phyloP scores from a whole-genome alignment of 2,797 vertebrate species.

The Menidia menidia region DNA sequence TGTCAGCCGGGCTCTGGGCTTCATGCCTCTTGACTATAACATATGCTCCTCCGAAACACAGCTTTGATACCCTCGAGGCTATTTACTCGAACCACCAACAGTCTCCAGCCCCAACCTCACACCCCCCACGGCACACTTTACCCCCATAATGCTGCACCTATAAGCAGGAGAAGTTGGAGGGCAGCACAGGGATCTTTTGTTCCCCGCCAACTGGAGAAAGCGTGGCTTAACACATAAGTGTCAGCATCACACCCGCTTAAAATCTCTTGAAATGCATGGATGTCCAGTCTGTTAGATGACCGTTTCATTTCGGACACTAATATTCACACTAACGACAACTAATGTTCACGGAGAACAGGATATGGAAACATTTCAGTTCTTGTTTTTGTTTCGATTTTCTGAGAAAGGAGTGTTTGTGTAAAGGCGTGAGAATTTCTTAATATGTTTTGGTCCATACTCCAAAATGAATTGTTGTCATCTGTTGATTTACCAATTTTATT shows the following conservation, averaged over 20 bases:
- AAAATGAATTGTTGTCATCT: too few relatives aligned
- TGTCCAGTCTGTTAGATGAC: not conserved
- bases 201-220: not conserved
- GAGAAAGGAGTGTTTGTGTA: not conserved
- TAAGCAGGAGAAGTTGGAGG: conserved; percentile 30
- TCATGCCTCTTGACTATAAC: conserved; percentile 58
- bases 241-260: conserved; percentile 1
- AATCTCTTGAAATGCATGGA: not conserved
- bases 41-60: conserved; percentile 65
- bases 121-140: not conserved
- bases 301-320: too few relatives aligned
- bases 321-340: not conserved
- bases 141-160: conserved; percentile 49
- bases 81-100: conserved; percentile 38
- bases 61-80: conserved; percentile 39
- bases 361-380: not conserved
- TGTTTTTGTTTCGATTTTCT: not conserved
- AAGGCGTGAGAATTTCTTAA: not conserved
- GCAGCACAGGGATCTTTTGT: conserved; percentile 10
- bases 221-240: not conserved
- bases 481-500: too few relatives aligned
- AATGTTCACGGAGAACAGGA: not conserved
- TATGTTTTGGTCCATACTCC: not conserved
- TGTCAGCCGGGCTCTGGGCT: conserved; percentile 42
- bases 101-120: conserved; percentile 11